These are phyloP conservation scores for Rhynchomys soricoides DNA, from an alignment of 2,113 vertebrate genomes.

Conservation along the genomic window DNA sequence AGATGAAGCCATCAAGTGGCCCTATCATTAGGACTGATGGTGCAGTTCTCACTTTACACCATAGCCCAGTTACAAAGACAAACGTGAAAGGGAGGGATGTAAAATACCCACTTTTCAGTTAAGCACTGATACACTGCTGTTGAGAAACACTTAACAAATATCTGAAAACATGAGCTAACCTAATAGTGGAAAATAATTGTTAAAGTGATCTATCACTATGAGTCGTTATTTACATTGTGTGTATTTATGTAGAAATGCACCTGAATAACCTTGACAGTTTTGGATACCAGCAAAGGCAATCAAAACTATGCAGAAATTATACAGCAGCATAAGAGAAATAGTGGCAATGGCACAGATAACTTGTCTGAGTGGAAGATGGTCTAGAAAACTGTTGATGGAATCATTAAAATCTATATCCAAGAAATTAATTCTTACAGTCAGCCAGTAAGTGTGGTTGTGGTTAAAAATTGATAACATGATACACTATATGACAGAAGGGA, in stretches of 20 bases:
- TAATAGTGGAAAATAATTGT: slow-evolving; percentile 5
- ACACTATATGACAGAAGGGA: not conserved
- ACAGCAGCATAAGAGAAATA: not conserved
- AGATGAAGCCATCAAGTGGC: not conserved
- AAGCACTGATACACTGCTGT: not conserved
- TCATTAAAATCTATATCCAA: not conserved
- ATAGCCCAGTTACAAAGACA: not conserved
- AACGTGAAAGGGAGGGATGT: not conserved
- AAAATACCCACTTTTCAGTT: slow-evolving; percentile 3
- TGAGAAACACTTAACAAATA: slow-evolving; percentile 1
- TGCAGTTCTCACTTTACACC: not conserved
- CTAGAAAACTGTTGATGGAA: not conserved
- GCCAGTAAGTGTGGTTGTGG: not conserved
- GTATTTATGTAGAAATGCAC: not conserved
- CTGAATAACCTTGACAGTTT: slow-evolving; percentile 1
- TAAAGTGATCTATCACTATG: slow-evolving; percentile 11
- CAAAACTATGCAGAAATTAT: not conserved
- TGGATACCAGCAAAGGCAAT: not conserved
- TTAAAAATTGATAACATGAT: slow-evolving; percentile 25
- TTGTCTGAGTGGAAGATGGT: not conserved
- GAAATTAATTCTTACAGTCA: slow-evolving; percentile 7
- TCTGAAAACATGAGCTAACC: not conserved
- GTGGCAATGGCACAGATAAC: not conserved
- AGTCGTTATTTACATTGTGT: not conserved
- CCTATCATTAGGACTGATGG: not conserved